A percentile compares a stretch with the other conserved stretches of the same genome.
Conservation (phyloP, 2,113 vertebrate genomes). For the Pachypanchax playfairii region DNA sequence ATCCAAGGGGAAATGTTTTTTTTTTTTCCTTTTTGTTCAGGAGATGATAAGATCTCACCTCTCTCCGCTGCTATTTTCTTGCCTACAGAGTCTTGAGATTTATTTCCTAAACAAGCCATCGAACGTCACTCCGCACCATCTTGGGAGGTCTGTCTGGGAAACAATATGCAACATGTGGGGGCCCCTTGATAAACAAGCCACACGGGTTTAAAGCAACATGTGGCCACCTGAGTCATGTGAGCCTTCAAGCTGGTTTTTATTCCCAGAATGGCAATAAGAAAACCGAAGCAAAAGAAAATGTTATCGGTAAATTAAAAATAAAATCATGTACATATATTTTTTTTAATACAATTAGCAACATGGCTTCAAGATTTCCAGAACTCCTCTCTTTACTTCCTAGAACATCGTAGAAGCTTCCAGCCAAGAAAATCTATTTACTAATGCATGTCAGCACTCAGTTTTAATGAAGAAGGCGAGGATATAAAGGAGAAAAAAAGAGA, state of each 20-base stretch:
- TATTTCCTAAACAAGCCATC: slow-evolving; percentile 47
- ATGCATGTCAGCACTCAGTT: slow-evolving; percentile 62
- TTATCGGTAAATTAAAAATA: no score
- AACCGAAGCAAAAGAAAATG: neutral
- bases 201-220: slow-evolving; percentile 19
- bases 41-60: slow-evolving; percentile 7
- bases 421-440: slow-evolving; percentile 61
- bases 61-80: slow-evolving; percentile 22
- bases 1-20: slow-evolving; percentile 33
- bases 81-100: slow-evolving; percentile 18
- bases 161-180: slow-evolving; percentile 28
- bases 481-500: slow-evolving; percentile 43
- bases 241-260: neutral
- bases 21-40: slow-evolving; percentile 24
- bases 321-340: no score
- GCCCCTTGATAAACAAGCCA: slow-evolving; percentile 28
- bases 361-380: slow-evolving; percentile 49
- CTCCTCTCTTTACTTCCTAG: slow-evolving; percentile 33
- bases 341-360: no score
- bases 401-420: slow-evolving; percentile 55
- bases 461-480: slow-evolving; percentile 58
- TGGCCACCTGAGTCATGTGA: neutral
- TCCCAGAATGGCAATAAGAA: neutral
- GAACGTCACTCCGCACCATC: slow-evolving; percentile 15
- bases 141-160: slow-evolving; percentile 52